phyloP scores from a whole-genome alignment of 2,797 vertebrate species.

The Pygocentrus nattereri region DNA sequence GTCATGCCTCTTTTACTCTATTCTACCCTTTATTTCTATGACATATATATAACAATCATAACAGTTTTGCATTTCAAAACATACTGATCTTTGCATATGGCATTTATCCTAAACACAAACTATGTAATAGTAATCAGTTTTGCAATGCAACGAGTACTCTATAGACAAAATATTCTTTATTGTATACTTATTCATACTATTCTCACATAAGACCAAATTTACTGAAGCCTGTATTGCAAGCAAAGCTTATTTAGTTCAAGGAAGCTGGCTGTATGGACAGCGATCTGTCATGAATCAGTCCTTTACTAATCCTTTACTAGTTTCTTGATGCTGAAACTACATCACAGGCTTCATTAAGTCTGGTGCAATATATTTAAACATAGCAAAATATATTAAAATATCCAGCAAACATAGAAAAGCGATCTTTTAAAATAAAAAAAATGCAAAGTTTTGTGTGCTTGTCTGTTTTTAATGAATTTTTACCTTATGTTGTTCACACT shows the following conservation, averaged over 20 bases:
- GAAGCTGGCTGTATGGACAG: not conserved
- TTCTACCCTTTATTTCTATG: constrained; percentile 63
- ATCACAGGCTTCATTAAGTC: constrained; percentile 61
- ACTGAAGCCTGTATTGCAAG: constrained; percentile 56
- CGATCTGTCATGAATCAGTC: constrained; percentile 34
- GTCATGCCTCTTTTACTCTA: constrained; percentile 70
- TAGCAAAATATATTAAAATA: constrained; percentile 71
- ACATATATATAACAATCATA: constrained; percentile 49
- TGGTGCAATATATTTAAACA: constrained; percentile 71
- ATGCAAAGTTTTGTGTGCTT: constrained; percentile 68
- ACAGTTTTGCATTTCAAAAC: constrained; percentile 73
- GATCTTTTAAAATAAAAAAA: constrained; percentile 83
- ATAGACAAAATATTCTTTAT: constrained; percentile 46
- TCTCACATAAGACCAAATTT: constrained; percentile 65
- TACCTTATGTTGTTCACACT: not conserved
- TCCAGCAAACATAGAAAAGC: constrained; percentile 77
- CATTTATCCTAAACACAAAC: constrained; percentile 65
- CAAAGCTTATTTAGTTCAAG: constrained; percentile 7
- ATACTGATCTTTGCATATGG: constrained; percentile 63
- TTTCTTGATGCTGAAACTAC: constrained; percentile 66
- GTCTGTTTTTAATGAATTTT: constrained; percentile 25
- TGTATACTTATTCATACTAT: constrained; percentile 65
- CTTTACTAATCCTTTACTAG: constrained; percentile 56
- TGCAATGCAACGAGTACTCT: constrained; percentile 45
- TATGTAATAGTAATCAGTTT: constrained; percentile 58